Conservation (phyloP, 2,888 invertebrate genomes). For the Amphipyra tragopoginis region DNA sequence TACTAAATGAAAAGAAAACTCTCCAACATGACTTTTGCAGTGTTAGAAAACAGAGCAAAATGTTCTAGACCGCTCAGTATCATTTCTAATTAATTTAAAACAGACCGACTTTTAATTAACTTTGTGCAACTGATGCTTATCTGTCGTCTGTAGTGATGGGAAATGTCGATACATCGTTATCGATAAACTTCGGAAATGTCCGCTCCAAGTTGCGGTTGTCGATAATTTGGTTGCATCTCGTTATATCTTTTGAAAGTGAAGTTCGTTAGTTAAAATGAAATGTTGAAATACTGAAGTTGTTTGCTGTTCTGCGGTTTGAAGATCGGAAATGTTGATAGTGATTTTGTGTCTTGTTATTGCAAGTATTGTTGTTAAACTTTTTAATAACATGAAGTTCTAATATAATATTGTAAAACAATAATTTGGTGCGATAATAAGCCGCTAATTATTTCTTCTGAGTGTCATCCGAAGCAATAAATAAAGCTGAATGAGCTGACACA, state of each 20-base stretch:
- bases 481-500: too few relatives aligned
- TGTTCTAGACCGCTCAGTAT: conserved; percentile 31
- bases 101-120: conserved; percentile 76
- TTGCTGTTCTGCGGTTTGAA: conserved; percentile 27
- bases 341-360: conserved; percentile 26
- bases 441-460: too few relatives aligned
- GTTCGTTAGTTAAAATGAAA: conserved; percentile 49
- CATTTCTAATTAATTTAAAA: conserved; percentile 75
- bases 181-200: conserved; percentile 42
- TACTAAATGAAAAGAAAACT: conserved; percentile 32
- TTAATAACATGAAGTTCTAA: too few relatives aligned
- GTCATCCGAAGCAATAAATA: too few relatives aligned
- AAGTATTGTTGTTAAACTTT: conserved; percentile 12
- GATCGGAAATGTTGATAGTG: conserved; percentile 29
- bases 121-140: conserved; percentile 76
- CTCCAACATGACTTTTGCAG: conserved; percentile 8
- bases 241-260: conserved; percentile 40
- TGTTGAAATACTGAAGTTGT: conserved; percentile 35
- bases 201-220: conserved; percentile 48
- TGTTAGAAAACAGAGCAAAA: conserved; percentile 28
- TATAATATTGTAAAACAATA: too few relatives aligned
- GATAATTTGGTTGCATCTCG: conserved; percentile 55
- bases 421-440: too few relatives aligned
- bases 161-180: conserved; percentile 47
- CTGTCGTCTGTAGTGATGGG: conserved; percentile 62